Evolutionary conservation across 2,113 vertebrate genomes (phyloP).

Genomic region (Rhizomys pruinosus): DNA sequence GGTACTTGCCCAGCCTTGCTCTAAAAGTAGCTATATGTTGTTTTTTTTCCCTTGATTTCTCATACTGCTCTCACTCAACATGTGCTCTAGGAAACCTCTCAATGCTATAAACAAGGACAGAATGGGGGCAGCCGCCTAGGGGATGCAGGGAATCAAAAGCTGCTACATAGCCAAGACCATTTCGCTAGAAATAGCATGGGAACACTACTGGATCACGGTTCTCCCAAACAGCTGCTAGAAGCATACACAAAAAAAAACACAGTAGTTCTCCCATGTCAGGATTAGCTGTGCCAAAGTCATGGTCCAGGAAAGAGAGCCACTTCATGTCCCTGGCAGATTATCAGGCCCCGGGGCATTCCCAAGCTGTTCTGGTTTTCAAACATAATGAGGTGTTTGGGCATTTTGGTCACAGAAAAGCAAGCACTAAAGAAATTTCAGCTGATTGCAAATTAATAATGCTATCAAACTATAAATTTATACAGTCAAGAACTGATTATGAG

Average conservation of each 20-base stretch:
- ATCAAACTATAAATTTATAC: slow-evolving; percentile 71
- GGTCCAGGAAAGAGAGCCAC: slow-evolving; percentile 63
- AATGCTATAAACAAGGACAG: slow-evolving; percentile 69
- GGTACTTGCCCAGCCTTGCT: slow-evolving; percentile 41
- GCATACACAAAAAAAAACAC: slow-evolving; percentile 62
- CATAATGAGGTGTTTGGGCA: slow-evolving; percentile 50
- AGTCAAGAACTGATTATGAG: slow-evolving; percentile 77
- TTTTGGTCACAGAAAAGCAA: slow-evolving; percentile 62
- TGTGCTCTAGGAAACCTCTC: slow-evolving; percentile 68
- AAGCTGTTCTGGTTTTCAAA: slow-evolving; percentile 71
- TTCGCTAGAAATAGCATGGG: slow-evolving; percentile 75
- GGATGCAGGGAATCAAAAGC: slow-evolving; percentile 72
- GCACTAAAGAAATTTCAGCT: slow-evolving; percentile 59
- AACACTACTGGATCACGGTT: slow-evolving; percentile 60
- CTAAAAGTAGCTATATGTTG: slow-evolving; percentile 62
- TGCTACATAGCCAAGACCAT: slow-evolving; percentile 73
- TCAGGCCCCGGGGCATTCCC: slow-evolving; percentile 56
- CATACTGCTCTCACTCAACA: slow-evolving; percentile 44
- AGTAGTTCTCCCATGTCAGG: slow-evolving; percentile 47
- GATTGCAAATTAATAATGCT: slow-evolving; percentile 46
- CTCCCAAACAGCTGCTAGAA: slow-evolving; percentile 67
- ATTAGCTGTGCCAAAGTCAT: slow-evolving; percentile 48
- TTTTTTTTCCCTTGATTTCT: slow-evolving; percentile 25
- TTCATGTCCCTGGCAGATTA: slow-evolving; percentile 56
- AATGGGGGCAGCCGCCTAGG: slow-evolving; percentile 66